Evolutionary conservation across 1,140 invertebrate species (phyloP).

Genomic region (Pectinophora gossypiella): DNA sequence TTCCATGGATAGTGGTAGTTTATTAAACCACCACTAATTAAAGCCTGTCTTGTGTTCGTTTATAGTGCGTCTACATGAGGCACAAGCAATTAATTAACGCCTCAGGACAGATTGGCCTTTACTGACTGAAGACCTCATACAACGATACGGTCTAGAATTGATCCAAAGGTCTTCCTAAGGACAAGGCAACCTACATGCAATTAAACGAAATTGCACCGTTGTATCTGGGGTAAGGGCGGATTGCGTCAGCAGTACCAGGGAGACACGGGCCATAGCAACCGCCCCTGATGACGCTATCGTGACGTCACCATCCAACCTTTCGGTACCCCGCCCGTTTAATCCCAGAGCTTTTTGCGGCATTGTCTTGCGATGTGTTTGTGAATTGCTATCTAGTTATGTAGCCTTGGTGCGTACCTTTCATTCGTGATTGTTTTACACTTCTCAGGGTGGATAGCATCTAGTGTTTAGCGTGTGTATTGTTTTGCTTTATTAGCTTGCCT

Average conservation of each 20-base stretch:
- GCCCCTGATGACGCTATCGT: not conserved
- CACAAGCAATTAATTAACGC: too few relatives aligned
- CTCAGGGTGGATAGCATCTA: not conserved
- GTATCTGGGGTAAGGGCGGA: not conserved
- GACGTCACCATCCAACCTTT: not conserved
- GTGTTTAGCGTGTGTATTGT: not conserved
- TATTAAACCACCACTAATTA: too few relatives aligned
- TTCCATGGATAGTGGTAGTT: too few relatives aligned
- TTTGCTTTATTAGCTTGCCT: too few relatives aligned
- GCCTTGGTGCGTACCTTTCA: not conserved
- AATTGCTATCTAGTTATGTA: not conserved
- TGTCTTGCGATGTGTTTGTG: not conserved
- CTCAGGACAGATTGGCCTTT: too few relatives aligned
- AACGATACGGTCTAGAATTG: too few relatives aligned
- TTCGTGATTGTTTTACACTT: not conserved
- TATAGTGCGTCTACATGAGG: too few relatives aligned
- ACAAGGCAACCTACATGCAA: not conserved
- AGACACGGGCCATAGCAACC: not conserved
- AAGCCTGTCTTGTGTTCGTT: too few relatives aligned
- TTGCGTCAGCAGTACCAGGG: too few relatives aligned
- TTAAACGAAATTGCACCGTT: not conserved
- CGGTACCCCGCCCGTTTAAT: not conserved
- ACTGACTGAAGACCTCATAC: too few relatives aligned
- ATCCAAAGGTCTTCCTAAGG: not conserved
- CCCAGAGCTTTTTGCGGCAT: not conserved